Conservation (phyloP, 2,797 vertebrate genomes). For the Gymnoscopelus microlampas region DNA sequence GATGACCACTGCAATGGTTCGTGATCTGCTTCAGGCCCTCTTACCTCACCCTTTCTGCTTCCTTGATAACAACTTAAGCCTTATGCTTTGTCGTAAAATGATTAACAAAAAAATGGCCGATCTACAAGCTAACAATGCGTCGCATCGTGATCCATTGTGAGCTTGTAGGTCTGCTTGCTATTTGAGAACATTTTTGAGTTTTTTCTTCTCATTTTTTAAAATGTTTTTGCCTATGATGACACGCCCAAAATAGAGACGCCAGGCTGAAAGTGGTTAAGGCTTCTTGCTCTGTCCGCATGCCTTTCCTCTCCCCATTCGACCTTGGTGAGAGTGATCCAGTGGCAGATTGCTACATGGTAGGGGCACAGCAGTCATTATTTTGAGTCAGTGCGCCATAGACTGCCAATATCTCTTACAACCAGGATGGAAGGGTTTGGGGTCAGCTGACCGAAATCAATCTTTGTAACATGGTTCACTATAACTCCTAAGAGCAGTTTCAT, state of each 20-base stretch:
- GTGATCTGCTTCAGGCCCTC: slow-evolving; percentile 38
- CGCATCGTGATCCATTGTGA: no score
- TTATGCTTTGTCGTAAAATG: no score
- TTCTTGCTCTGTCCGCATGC: slow-evolving; percentile 22
- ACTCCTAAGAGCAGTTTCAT: slow-evolving; percentile 70
- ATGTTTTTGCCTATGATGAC: no score
- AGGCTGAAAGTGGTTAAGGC: slow-evolving; percentile 34
- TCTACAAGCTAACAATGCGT: neutral
- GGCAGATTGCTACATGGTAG: slow-evolving; percentile 80
- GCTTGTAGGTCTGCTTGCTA: no score
- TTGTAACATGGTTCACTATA: slow-evolving; percentile 64
- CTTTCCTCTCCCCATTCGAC: slow-evolving; percentile 57
- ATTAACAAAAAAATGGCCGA: no score
- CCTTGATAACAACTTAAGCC: no score
- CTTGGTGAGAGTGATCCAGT: slow-evolving; percentile 77
- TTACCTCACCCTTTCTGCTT: slow-evolving; percentile 1
- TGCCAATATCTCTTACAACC: slow-evolving; percentile 79
- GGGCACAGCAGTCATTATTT: slow-evolving; percentile 79
- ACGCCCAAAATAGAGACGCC: slow-evolving; percentile 26
- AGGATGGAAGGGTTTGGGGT: slow-evolving; percentile 62
- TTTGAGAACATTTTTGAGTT: no score
- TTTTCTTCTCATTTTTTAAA: no score
- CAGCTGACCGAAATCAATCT: slow-evolving; percentile 77
- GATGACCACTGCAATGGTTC: slow-evolving; percentile 37
- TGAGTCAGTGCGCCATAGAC: slow-evolving; percentile 74